phyloP scores from a whole-genome alignment of 2,888 invertebrate species.

The Melanargia galathea region DNA sequence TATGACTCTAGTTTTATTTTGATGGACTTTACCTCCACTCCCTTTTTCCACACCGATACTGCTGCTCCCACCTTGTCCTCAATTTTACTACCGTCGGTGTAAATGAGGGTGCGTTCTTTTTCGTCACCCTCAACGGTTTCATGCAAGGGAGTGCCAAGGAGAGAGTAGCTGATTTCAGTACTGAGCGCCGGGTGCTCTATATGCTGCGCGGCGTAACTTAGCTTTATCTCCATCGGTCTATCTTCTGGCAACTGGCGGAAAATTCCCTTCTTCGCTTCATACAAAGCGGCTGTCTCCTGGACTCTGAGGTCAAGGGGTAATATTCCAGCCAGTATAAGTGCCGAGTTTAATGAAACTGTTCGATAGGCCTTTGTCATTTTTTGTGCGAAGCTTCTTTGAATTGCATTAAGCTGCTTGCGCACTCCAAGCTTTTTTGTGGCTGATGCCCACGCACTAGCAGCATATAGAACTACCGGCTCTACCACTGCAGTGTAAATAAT shows the following conservation, averaged over 20 bases:
- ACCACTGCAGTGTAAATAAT: conserved; percentile 13
- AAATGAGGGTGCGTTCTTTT: too few species aligned
- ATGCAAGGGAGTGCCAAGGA: too few species aligned
- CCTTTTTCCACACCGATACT: too few species aligned
- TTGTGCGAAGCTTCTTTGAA: background rate
- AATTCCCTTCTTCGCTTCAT: background rate
- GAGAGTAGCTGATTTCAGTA: too few species aligned
- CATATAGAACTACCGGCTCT: conserved; percentile 22
- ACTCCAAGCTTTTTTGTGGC: background rate
- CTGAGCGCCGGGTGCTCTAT: too few species aligned
- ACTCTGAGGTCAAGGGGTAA: background rate
- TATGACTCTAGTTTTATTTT: too few species aligned
- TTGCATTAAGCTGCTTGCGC: background rate
- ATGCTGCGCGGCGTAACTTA: background rate
- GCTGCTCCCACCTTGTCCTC: too few species aligned
- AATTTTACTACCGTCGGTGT: too few species aligned
- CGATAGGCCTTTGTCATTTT: background rate
- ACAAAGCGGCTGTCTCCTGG: background rate
- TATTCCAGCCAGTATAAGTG: background rate
- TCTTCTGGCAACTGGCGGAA: background rate
- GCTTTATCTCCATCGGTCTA: background rate
- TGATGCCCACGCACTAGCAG: conserved; percentile 15
- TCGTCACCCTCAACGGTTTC: too few species aligned
- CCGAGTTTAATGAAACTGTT: background rate
- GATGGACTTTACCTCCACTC: too few species aligned